Evolutionary conservation across 2,797 vertebrate genomes (phyloP), one percentile per base, ranked within the genome.

Genomic region (Pteropus rufus): DNA sequence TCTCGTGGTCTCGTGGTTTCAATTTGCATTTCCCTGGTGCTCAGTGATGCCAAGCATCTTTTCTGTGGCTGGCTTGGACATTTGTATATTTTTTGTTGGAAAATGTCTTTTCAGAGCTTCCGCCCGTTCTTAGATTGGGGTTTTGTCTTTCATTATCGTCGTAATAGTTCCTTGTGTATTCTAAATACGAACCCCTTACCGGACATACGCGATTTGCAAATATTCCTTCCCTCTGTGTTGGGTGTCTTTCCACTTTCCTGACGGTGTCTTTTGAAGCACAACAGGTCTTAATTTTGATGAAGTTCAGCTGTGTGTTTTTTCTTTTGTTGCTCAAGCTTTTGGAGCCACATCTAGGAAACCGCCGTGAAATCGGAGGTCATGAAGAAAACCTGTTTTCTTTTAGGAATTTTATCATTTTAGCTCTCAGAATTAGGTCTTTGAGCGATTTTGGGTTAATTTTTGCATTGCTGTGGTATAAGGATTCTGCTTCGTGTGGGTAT

Each of bases 351-450:
- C 31, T 67, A 80, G 24, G 49, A 73, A 56, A 31, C 14, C 58
- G 39, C 0, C 1, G n/a, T n/a, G 24, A 39, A 56, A 39, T n/a
- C 4, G 0, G 15, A 58, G 49, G 41, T n/a, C 7, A 12, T 49
- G 67, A 79, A 70, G 46, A 70, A 65, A 34, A 10, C 10, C 44
- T 16, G 1, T 23, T 70, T 56, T 52, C 34, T 67, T 39, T n/a
- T 54, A 41, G 52, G 4, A 39, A 3, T 39, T 46, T 58, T 44
- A 39, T 34, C 49, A 14, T 15, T 39, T 52, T 52, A 72, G 5
- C 36, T 52, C 12, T 44, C 58, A 46, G 23, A 14, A 56, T 46
- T 31, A 49, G 39, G 16, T 15, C 7, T 83, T 49, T 58, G 49
- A 31, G n/a, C 0, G 12, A 46, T 31, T 29, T 44, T 19, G 41